Percentiles rank a stretch among this genome's conserved stretches.
Evolutionary conservation across 2,888 invertebrate species (phyloP).

Genomic region (Cataglyphis rosenhaueri): DNA sequence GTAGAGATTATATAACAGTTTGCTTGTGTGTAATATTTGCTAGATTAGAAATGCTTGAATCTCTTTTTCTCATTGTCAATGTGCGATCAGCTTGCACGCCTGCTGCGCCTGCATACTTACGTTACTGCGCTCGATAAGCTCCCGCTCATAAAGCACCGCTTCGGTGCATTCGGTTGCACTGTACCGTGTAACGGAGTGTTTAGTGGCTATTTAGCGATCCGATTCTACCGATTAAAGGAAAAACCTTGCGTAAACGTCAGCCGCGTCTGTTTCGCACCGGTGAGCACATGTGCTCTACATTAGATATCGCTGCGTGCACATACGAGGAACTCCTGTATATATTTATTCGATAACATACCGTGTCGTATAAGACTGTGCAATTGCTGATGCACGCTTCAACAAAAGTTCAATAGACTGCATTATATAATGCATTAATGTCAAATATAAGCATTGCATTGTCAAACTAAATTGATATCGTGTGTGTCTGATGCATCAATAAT

Average conservation of each 20-base stretch:
- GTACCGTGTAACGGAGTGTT: constrained; percentile 76
- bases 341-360: constrained; percentile 7
- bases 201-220: constrained; percentile 79
- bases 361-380: constrained; percentile 22
- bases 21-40: not conserved
- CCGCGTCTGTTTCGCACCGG: constrained; percentile 72
- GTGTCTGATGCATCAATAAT: not conserved
- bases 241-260: constrained; percentile 79
- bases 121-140: constrained; percentile 19
- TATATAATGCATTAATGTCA: constrained; percentile 13
- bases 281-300: constrained; percentile 65
- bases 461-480: not conserved
- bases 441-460: not conserved
- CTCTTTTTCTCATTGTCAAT: constrained; percentile 1
- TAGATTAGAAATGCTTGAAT: not conserved
- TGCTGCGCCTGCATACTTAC: not conserved
- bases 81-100: not conserved
- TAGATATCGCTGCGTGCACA: not conserved
- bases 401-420: constrained; percentile 14
- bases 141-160: constrained; percentile 61
- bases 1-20: not conserved
- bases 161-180: constrained; percentile 69
- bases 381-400: not conserved
- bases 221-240: constrained; percentile 80
- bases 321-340: not conserved